Evolutionary conservation across 2,113 vertebrate genomes (phyloP).

Genomic region (Zosterops borbonicus): DNA sequence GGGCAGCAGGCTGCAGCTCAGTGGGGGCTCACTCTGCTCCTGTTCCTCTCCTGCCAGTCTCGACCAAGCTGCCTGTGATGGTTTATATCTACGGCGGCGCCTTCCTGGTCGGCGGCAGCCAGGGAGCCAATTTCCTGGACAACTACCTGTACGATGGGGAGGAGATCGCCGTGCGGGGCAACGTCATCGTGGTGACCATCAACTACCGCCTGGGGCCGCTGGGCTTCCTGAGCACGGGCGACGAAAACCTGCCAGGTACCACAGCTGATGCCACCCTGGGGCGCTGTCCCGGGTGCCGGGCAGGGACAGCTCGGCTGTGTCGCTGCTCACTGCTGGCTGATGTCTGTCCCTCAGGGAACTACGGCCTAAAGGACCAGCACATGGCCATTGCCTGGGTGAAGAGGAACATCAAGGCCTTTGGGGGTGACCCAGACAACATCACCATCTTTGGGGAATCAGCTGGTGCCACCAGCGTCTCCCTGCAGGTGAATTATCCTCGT

Average conservation of each 20-base stretch:
- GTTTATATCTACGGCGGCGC: slow-evolving; percentile 88
- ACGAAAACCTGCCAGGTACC: slow-evolving; percentile 78
- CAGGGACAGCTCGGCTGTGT: background rate
- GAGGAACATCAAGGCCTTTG: slow-evolving; percentile 91
- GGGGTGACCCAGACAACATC: slow-evolving; percentile 88
- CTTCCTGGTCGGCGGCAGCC: slow-evolving; percentile 80
- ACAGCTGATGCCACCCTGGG: background rate
- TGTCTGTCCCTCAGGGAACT: slow-evolving; percentile 81
- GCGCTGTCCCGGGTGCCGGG: fast-evolving
- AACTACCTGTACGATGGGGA: slow-evolving; percentile 89
- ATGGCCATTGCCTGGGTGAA: slow-evolving; percentile 93
- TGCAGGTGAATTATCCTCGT: slow-evolving; percentile 80
- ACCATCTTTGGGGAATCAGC: slow-evolving; percentile 96
- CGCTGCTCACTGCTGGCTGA: background rate
- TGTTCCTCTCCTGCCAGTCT: slow-evolving; percentile 73
- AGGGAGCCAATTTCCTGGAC: slow-evolving; percentile 82
- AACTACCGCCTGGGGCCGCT: slow-evolving; percentile 89
- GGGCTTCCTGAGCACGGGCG: slow-evolving; percentile 93
- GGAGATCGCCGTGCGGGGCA: slow-evolving; percentile 86
- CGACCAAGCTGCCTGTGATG: slow-evolving; percentile 87
- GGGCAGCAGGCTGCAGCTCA: background rate
- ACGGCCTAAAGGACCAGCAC: slow-evolving; percentile 92
- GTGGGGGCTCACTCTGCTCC: background rate
- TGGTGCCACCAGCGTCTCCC: slow-evolving; percentile 80
- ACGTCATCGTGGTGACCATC: slow-evolving; percentile 90